Evolutionary conservation across 2,113 vertebrate species (phyloP), one percentile per base, ranked within the genome.

Genomic region (Odobenus rosmarus): DNA sequence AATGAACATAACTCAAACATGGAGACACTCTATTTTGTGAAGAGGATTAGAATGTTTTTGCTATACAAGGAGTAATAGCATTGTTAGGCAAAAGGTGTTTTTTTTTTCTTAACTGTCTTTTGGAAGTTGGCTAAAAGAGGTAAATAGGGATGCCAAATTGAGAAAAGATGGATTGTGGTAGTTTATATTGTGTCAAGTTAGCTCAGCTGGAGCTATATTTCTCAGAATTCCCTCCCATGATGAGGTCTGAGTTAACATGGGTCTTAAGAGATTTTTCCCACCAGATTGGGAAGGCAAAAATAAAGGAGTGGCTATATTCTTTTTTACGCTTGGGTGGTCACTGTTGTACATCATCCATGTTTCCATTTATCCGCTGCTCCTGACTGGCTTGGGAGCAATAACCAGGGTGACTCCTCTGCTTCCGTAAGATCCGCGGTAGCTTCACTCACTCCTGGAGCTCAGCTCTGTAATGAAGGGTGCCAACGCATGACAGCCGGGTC

Each of bases 401-500:
- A 71, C 1, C 21, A 95, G 39, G 33, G 23, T 28, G 33, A 51
- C 15, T 81, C 15, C 24, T 74, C 8, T 4, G 46, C 4, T 49
- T 88, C 64, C 10, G 5, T 2, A 57, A 55, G 24, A 24, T n/a
- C 21, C 26, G 5, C 36, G 42, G 31, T 33, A 93, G 42, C 15
- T 42, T 90, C 94, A 82, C 24, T 16, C 46, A 11, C 12, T 72
- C 18, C 59, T 26, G 57, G 24, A 31, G n/a, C 55, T 93, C 51
- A 49, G 5, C 10, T 51, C 42, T 18, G 26, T n/a, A 14, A 74
- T 28, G 14, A 53, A 80, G 51, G 28, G 2, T 3, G 42, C 23
- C 26, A 46, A 2, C 2, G 5, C 4, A 62, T 3, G 8, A 19
- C 19, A 53, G 1, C 26, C 4, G 11, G 23, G 15, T 59, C 1